These are phyloP conservation scores for Diarsia mendica DNA, from an alignment of 2,888 invertebrate species.

Conservation along the genomic window DNA sequence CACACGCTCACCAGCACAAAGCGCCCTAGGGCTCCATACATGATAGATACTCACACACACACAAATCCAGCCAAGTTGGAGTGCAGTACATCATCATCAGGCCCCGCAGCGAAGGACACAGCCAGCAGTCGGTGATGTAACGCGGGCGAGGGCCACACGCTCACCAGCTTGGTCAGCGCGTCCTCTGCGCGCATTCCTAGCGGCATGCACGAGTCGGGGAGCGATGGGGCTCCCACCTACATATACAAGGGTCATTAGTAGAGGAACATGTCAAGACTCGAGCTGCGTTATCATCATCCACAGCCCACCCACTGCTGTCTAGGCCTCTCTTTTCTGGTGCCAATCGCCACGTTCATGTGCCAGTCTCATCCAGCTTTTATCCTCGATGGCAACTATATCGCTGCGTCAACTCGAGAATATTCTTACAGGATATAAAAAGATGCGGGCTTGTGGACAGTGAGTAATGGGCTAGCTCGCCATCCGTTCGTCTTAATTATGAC, in stretches of 20 bases:
- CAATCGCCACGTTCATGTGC: too few species aligned
- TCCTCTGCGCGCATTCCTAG: constrained; percentile 98
- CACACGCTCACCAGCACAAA: constrained; percentile 93
- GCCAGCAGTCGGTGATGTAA: constrained; percentile 97
- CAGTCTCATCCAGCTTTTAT: too few species aligned
- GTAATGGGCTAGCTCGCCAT: too few species aligned
- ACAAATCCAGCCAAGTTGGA: constrained; percentile 95
- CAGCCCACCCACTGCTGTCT: too few species aligned
- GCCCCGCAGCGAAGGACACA: constrained; percentile 95
- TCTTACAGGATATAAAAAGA: neutral
- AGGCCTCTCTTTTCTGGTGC: too few species aligned
- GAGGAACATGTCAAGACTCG: neutral
- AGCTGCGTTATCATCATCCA: neutral
- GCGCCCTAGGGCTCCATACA: too few species aligned
- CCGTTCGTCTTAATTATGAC: too few species aligned
- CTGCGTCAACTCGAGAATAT: neutral
- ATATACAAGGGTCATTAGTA: too few species aligned
- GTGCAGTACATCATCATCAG: constrained; percentile 96
- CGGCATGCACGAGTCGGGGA: constrained; percentile 99
- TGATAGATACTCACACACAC: constrained; percentile 91
- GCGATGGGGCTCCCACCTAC: constrained; percentile 96
- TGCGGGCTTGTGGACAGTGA: too few species aligned
- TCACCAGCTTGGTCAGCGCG: constrained; percentile 96
- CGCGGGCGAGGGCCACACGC: constrained; percentile 93
- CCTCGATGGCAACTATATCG: neutral